Evolutionary conservation across 2,113 vertebrate genomes (phyloP).

Genomic region (Actenoides hombroni): DNA sequence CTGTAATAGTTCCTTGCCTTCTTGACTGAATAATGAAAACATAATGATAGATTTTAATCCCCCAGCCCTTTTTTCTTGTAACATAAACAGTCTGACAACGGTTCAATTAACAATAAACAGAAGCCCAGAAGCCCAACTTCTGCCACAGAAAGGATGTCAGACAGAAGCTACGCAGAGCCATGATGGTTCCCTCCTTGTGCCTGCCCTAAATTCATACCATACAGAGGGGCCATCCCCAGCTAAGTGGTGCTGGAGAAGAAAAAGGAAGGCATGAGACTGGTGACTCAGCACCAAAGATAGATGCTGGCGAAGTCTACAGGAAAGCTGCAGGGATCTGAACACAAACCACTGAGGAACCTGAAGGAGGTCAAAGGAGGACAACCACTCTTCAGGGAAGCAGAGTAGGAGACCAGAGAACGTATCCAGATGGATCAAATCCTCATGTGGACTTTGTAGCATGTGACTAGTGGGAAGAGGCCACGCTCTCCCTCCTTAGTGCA

Average conservation of each 20-base stretch:
- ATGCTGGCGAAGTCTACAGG: background rate
- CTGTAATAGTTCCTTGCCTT: background rate
- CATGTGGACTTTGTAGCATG: accelerated
- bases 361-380: slow-evolving; percentile 10
- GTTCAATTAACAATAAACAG: slow-evolving; percentile 11
- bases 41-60: background rate
- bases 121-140: background rate
- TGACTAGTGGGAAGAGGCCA: background rate
- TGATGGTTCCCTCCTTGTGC: background rate
- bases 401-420: background rate
- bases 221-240: background rate
- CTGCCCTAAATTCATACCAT: background rate
- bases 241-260: background rate
- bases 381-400: background rate
- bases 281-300: background rate
- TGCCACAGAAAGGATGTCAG: background rate
- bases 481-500: background rate
- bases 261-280: background rate
- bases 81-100: background rate
- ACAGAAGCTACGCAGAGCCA: background rate
- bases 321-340: background rate
- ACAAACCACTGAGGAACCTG: background rate
- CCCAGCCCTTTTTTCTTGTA: background rate
- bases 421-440: background rate
- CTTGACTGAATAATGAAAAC: background rate